Conservation (phyloP, 37 sponge, comb jelly and placozoan genomes). For the Corticium candelabrum region DNA sequence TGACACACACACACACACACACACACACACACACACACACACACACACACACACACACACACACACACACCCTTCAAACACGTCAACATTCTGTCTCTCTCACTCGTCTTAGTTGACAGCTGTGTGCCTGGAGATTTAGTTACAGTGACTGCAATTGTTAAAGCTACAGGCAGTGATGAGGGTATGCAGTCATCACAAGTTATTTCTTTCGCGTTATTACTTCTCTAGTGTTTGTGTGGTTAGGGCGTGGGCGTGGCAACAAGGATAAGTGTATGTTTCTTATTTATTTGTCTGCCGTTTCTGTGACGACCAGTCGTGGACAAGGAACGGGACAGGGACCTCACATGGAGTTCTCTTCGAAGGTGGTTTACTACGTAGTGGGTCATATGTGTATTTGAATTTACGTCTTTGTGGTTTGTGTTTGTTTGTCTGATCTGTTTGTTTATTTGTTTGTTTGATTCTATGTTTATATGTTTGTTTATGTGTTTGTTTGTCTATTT, state of each 20-base stretch:
- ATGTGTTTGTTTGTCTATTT: no score
- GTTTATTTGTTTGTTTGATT: conserved; percentile 1
- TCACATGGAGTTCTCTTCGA: conserved; percentile 62
- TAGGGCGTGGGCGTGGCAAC: conserved; percentile 23
- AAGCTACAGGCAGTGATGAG: conserved; percentile 76
- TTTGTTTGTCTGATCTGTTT: not conserved
- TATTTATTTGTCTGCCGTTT: conserved; percentile 70
- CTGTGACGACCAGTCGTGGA: conserved; percentile 45
- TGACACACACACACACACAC: no score
- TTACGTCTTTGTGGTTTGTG: not conserved
- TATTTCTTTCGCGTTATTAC: not conserved
- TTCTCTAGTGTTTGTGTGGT: not conserved
- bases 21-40: not conserved
- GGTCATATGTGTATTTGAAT: no score
- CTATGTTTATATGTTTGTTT: no score
- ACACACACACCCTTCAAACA: no score
- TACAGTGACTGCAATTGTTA: conserved; percentile 84
- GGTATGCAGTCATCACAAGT: conserved; percentile 7
- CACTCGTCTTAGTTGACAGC: conserved; percentile 51
- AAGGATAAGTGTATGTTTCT: conserved; percentile 93
- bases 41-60: no score
- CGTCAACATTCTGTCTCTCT: no score
- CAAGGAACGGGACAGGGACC: conserved; percentile 9
- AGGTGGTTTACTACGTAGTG: conserved; percentile 28
- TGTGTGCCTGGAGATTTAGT: conserved; percentile 95